Base-by-base conservation (phyloP, 37 sponge, comb jelly and placozoan genomes). In the Ianthella basta region DNA sequence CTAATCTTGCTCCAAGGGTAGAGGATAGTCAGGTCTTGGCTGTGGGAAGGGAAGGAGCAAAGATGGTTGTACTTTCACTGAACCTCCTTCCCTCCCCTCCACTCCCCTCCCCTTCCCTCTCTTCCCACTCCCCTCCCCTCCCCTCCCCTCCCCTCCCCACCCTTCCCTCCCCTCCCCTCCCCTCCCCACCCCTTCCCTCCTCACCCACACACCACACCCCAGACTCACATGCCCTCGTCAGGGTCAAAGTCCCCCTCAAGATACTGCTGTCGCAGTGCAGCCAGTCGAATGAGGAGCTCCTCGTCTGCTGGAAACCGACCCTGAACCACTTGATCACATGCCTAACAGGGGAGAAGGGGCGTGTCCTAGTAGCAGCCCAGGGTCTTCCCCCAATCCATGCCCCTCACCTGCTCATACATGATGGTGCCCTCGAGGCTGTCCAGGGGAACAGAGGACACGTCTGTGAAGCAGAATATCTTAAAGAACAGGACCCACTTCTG, bases 391-490 rank as follows among this genome's bases (percentile, higher is more conserved):
- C 50, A 44, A 0, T 41, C 53, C 39, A 36, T 0, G 13, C 13
- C 20, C 24, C 86, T 74, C 25, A 94, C 95, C 93, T 95, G 92
- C 39, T 96, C 97, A 85, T 84, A 91, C 88, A 96, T 83, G 92
- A 96, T 87, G 72, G 86, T 89, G 19, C 82, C 86, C 65, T 96
- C 97, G 35, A 94, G 83, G 78, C 90, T 94, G 85, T 93, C 93
- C 14, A 56, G 50, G 15, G 89, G 81, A 3, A 96, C 87, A 41
- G 85, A 84, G 38, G 85, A 78, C n/a, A 87, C 84, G 37, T 82
- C 84, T 54, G 88, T 74, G 87, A 80, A 93, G 79, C 97, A 96
- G 84, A 92, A 91, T 40, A 94, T 68, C 63, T 94, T 94, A 72
- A 94, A 96, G 90, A 96, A 96, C 36, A 96, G 90, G 32, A 36